Percentiles rank a stretch among this genome's conserved stretches.
Conservation (phyloP, 2,888 invertebrate species). For the Nasonovia ribisnigri region DNA sequence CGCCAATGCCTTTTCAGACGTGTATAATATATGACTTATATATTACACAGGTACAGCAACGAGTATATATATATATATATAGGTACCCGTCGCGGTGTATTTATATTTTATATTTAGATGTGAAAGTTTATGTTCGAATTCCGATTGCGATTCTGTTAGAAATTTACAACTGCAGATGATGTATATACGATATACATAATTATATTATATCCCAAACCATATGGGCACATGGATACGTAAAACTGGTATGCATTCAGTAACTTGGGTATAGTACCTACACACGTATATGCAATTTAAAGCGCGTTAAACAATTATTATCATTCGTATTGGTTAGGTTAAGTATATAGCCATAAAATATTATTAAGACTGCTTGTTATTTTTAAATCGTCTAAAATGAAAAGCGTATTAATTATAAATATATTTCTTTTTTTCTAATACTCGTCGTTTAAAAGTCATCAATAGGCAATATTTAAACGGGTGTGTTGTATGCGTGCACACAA, state of each 20-base stretch:
- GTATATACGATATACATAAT: background rate
- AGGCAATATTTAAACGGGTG: background rate
- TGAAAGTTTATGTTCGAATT: constrained; percentile 31
- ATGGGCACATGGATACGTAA: background rate
- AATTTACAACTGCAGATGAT: background rate
- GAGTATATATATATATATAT: too few species aligned
- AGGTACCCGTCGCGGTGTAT: background rate
- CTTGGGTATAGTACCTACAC: background rate
- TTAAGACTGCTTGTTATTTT: background rate
- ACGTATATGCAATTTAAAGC: background rate
- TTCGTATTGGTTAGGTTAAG: too few species aligned
- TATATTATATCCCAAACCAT: background rate
- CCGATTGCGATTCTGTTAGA: background rate
- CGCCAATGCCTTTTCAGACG: background rate
- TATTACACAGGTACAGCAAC: background rate
- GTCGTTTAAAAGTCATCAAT: background rate
- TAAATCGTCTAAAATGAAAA: background rate
- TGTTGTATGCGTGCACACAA: background rate
- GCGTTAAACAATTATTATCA: background rate
- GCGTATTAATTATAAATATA: background rate
- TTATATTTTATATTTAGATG: constrained; percentile 23
- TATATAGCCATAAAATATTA: background rate
- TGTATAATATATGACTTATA: background rate
- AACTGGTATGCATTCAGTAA: background rate
- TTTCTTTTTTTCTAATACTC: background rate